Evolutionary conservation across 2,888 invertebrate species (phyloP), one percentile per base, ranked within the genome.

Genomic region (Pyrrhia umbra): DNA sequence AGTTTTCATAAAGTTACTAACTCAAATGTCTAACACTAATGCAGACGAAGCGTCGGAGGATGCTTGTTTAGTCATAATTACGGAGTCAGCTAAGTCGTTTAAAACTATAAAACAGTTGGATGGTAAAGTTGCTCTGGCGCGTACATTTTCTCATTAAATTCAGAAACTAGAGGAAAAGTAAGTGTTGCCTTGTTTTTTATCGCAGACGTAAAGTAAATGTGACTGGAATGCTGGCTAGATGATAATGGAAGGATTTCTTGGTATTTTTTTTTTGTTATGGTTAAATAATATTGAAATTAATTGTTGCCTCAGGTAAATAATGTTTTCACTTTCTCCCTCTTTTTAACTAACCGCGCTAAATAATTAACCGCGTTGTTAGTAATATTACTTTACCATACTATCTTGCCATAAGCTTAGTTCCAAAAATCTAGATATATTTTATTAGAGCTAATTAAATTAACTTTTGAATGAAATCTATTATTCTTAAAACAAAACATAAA

Each of bases 91-190:
- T 77, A 76, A 80, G 80, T 79, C 80, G 86, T 90, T 89, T 87
- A 85, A 87, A 90, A 90, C 89, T 88, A 88, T 86, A 85, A 88
- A 87, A 86, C 80, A 84, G 81, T 84, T 71, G 71, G 84, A 86
- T 83, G 85, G 80, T 72, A 79, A 84, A 87, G 83, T 85, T 82
- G 71, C 81, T 76, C 63, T 65, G 77, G 81, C 85, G 83, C 86
- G 84, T 88, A 90, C 89, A 91, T 90, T 90, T 92, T 90, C 91
- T 92, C 92, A 92, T 93, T 93, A 91, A 84, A 80, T 82, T 73
- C 67, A 62, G 78, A 77, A 86, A 86, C 82, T 85, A 80, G 84
- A 54, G 79, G 75, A 87, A 85, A 18, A 84, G 83, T 84, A 77
- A 80, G 78, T 77, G 76, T 75, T 67, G 67, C 62, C 65, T 81